Conservation (phyloP, 2,888 invertebrate genomes). For the Ectemnius cavifrons region DNA sequence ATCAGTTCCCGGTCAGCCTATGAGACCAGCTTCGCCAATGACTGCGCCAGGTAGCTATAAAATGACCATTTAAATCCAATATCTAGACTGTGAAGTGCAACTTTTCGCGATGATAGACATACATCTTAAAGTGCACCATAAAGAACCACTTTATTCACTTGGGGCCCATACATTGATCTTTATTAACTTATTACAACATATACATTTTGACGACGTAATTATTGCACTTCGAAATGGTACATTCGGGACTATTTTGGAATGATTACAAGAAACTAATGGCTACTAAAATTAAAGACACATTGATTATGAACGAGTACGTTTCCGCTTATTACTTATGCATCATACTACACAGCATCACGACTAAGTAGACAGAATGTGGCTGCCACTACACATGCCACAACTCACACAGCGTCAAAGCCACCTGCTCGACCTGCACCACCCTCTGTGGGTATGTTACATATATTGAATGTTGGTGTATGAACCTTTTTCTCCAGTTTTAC, state of each 20-base stretch:
- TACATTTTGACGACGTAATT: constrained; percentile 10
- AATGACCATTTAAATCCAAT: background rate
- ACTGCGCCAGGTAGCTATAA: constrained; percentile 61
- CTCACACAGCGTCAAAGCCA: constrained; percentile 75
- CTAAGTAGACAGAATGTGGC: constrained; percentile 75
- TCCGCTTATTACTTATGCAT: constrained; percentile 63
- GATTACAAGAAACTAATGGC: constrained; percentile 1
- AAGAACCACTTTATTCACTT: constrained; percentile 21
- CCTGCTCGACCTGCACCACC: constrained; percentile 77
- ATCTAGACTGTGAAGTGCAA: background rate
- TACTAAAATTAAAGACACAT: constrained; percentile 23
- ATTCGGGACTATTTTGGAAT: background rate
- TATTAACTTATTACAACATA: constrained; percentile 21
- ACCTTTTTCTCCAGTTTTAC: constrained; percentile 37
- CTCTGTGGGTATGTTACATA: constrained; percentile 74
- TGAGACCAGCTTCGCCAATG: constrained; percentile 68
- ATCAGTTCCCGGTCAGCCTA: constrained; percentile 56
- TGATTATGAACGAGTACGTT: constrained; percentile 35
- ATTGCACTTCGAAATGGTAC: constrained; percentile 17
- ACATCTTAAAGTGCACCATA: constrained; percentile 16
- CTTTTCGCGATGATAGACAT: constrained; percentile 2
- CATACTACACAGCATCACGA: constrained; percentile 74
- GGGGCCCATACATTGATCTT: constrained; percentile 19
- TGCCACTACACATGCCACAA: constrained; percentile 72
- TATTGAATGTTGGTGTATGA: constrained; percentile 42